These are phyloP conservation scores for Oligia latruncula DNA, from an alignment of 2,888 invertebrate genomes.

Conservation along the genomic window DNA sequence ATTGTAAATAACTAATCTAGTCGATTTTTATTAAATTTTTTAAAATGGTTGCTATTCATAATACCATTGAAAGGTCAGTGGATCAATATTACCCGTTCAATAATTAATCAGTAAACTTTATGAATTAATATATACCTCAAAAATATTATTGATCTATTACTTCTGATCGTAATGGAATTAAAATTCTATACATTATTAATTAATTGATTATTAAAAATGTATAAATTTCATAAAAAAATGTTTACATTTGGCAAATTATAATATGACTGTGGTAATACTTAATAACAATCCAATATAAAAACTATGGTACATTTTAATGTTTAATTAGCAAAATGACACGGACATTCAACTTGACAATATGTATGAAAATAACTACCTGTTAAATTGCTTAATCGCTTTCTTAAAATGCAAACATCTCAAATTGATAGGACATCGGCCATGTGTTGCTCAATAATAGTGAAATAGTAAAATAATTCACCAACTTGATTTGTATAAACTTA, in stretches of 20 bases:
- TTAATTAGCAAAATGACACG: constrained; percentile 65
- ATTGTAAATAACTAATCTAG: constrained; percentile 42
- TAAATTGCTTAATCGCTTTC: constrained; percentile 22
- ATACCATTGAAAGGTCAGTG: constrained; percentile 41
- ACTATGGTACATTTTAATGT: constrained; percentile 57
- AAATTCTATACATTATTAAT: constrained; percentile 50
- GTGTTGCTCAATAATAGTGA: background rate
- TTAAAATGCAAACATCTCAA: constrained; percentile 16
- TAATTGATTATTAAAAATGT: constrained; percentile 59
- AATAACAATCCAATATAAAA: constrained; percentile 58
- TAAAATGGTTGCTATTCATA: constrained; percentile 31
- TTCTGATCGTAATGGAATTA: constrained; percentile 56
- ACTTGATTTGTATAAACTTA: constrained; percentile 1
- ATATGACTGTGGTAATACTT: constrained; percentile 44
- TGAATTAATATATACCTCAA: constrained; percentile 57
- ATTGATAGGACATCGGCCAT: background rate
- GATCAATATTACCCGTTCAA: constrained; percentile 45
- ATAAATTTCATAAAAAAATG: constrained; percentile 59
- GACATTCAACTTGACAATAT: constrained; percentile 59
- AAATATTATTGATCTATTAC: constrained; percentile 57
- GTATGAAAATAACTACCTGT: constrained; percentile 38
- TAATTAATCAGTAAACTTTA: constrained; percentile 43
- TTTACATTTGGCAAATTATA: constrained; percentile 58
- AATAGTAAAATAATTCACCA: constrained; percentile 8
- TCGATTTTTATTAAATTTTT: constrained; percentile 39